Evolutionary conservation across 2,113 vertebrate species (phyloP).

Genomic region (Malurus alboscapulatus): DNA sequence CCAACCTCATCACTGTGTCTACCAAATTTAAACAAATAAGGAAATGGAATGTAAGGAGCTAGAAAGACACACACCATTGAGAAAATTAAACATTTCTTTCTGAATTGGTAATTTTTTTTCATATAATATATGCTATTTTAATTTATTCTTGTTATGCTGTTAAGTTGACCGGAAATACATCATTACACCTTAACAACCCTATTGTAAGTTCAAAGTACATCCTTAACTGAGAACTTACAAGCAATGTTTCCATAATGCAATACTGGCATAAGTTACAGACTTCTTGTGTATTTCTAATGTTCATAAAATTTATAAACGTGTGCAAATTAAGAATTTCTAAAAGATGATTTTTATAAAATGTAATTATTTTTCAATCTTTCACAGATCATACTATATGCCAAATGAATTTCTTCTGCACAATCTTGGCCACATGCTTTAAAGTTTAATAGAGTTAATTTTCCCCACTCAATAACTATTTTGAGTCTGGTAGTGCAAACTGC

Average conservation of each 20-base stretch:
- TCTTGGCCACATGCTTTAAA: neutral
- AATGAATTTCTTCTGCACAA: neutral
- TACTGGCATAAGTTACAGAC: neutral
- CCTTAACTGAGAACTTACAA: neutral
- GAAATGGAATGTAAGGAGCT: neutral
- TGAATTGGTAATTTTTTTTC: neutral
- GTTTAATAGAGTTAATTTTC: neutral
- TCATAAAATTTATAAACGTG: neutral
- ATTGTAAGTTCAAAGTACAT: neutral
- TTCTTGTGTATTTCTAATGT: neutral
- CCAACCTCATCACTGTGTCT: neutral
- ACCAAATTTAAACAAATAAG: neutral
- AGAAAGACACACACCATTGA: neutral
- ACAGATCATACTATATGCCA: neutral
- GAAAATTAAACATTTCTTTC: neutral
- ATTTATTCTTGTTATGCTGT: neutral
- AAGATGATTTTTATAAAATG: neutral
- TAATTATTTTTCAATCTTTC: neutral
- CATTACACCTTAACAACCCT: neutral
- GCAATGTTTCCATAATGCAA: neutral
- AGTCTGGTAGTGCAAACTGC: neutral
- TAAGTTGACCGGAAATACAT: constrained; percentile 16
- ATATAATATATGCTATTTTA: neutral
- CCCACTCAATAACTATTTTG: neutral
- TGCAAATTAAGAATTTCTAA: neutral